These are phyloP conservation scores for Oreonectes daqikongensis DNA, from an alignment of 2,797 vertebrate genomes.

Conservation along the genomic window DNA sequence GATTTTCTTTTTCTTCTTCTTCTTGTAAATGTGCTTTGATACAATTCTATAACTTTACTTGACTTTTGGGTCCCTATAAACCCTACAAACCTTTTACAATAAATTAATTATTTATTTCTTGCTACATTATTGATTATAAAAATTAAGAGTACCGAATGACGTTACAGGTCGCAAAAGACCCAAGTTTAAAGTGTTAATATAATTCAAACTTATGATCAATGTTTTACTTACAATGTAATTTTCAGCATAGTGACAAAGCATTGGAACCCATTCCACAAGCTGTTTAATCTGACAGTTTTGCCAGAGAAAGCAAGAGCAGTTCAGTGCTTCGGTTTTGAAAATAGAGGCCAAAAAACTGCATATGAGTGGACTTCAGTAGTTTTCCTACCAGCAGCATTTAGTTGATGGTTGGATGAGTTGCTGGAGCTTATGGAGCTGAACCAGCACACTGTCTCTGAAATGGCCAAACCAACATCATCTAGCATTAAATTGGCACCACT, in stretches of 20 bases:
- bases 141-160: too few relatives aligned
- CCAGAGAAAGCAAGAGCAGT: background rate
- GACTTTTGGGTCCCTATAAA: too few relatives aligned
- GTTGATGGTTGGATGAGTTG: conserved; percentile 15
- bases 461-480: background rate
- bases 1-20: too few relatives aligned
- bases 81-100: too few relatives aligned
- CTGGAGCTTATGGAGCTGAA: background rate
- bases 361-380: background rate
- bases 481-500: conserved; percentile 7
- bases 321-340: background rate
- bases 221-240: background rate
- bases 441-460: background rate
- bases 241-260: conserved; percentile 23
- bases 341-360: background rate
- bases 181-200: too few relatives aligned
- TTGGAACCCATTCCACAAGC: background rate
- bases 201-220: background rate
- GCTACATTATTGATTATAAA: too few relatives aligned
- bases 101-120: too few relatives aligned
- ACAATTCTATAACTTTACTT: too few relatives aligned
- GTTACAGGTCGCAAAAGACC: too few relatives aligned
- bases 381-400: background rate
- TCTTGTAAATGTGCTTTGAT: too few relatives aligned
- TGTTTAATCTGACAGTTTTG: background rate